Base-by-base conservation (phyloP, 1,140 invertebrate species). In the Drosophila kanapiae region DNA sequence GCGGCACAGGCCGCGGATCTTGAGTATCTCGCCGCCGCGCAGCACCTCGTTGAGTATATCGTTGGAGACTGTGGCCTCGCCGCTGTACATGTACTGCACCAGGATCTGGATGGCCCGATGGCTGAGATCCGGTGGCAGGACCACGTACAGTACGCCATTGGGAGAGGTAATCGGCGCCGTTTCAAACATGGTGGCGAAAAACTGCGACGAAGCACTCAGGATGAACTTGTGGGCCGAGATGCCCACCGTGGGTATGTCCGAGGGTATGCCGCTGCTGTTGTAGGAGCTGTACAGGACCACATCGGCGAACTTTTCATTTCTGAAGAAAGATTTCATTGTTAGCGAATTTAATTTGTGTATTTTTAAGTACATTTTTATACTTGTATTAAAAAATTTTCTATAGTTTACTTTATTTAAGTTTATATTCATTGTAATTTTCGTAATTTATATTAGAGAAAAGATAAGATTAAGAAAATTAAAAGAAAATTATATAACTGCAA, bases 221-320 rank as follows among this genome's bases (percentile, higher is more conserved):
- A 98, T 96, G 82, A 98, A 96, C 82, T 97, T 96, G 94, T 98
- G 97, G 7, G 97, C 97, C 49, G 96, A 95, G 62, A 98, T 96
- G 91, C 97, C 96, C 49, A 92, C 91, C n/a, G 88, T 92, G 18
- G 91, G 91, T 49, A 92, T 92, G 31, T 86, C 85, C 58, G 77
- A 83, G 31, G 87, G 86, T 29, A 81, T 70, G 48, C 77, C 74
- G 51, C 78, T 80, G 37, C 81, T 91, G 49, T 64, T 86, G 51
- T 85, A 91, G 7, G 91, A 91, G 7, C 97, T 97, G 48, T 96
- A 96, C 27, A 98, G 93, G 6, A 97, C 95, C 35, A 97, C 97
- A 93, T 98, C 97, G 29, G 97, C 96, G 91, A 97, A 97, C 45
- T 96, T 95, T 83, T 97, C 96, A 79, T 93, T 93, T 64, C 92